These are phyloP conservation scores for Drosophila niveifrons DNA, from an alignment of 2,888 invertebrate genomes.

Conservation along the genomic window DNA sequence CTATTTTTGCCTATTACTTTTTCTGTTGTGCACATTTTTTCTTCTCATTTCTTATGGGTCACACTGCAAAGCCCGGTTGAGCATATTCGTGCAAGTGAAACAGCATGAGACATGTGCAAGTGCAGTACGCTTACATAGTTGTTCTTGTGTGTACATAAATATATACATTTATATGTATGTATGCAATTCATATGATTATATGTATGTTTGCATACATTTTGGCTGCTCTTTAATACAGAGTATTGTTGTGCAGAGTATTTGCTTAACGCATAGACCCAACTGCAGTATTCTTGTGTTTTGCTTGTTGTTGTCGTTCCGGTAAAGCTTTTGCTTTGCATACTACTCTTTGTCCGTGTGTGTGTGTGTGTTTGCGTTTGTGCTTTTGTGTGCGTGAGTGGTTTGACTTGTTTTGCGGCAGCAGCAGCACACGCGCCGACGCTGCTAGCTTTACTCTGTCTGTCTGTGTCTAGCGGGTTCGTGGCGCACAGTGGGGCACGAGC, in stretches of 20 bases:
- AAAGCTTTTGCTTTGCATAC: constrained; percentile 67
- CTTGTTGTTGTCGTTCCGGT: constrained; percentile 57
- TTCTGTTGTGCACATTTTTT: constrained; percentile 47
- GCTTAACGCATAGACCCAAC: constrained; percentile 3
- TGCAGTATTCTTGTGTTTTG: constrained; percentile 44
- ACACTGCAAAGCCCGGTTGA: constrained; percentile 10
- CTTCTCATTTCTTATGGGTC: constrained; percentile 30
- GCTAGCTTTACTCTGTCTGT: constrained; percentile 35
- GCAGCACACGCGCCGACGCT: constrained; percentile 76
- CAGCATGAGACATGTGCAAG: constrained; percentile 1
- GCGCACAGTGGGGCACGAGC: constrained; percentile 67
- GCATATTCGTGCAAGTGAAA: constrained; percentile 4
- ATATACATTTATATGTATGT: not conserved
- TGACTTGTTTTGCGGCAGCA: constrained; percentile 76
- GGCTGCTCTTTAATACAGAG: no score
- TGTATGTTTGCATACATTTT: constrained; percentile 1
- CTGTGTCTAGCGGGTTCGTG: constrained; percentile 69
- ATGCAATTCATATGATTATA: constrained; percentile 3
- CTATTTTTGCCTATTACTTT: constrained; percentile 53
- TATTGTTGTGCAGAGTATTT: constrained; percentile 35
- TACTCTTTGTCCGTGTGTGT: constrained; percentile 32
- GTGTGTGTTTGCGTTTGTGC: constrained; percentile 14
- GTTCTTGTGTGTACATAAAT: not conserved
- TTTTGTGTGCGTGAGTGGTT: constrained; percentile 69
- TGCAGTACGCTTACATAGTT: not conserved